Percentiles rank a stretch among this genome's conserved stretches.
phyloP scores from a whole-genome alignment of 1,140 invertebrate genomes.

The Scaptomyza montana region DNA sequence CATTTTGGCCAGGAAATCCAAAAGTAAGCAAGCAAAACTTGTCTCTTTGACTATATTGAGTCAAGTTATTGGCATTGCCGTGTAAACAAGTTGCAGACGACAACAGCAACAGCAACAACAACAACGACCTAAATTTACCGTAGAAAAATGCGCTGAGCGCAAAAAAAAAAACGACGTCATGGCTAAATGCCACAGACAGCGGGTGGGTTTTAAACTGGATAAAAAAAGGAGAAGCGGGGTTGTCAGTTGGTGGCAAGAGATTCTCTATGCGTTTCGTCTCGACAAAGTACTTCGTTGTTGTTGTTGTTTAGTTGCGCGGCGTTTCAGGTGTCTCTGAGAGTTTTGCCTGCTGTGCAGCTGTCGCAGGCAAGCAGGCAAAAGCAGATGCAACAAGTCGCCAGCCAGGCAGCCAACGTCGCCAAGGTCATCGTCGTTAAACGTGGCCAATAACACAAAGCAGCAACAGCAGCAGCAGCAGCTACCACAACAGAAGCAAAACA shows the following conservation, averaged over 20 bases:
- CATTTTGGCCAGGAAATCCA: slow-evolving; percentile 67
- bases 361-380: slow-evolving; percentile 40
- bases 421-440: slow-evolving; percentile 74
- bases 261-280: slow-evolving; percentile 34
- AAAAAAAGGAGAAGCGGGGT: not conserved
- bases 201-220: slow-evolving; percentile 24
- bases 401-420: slow-evolving; percentile 54
- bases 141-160: slow-evolving; percentile 62
- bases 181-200: slow-evolving; percentile 37
- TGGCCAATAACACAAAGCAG: slow-evolving; percentile 50
- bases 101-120: slow-evolving; percentile 40
- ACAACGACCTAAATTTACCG: slow-evolving; percentile 75
- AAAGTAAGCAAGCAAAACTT: slow-evolving; percentile 45
- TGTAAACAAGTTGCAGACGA: slow-evolving; percentile 71
- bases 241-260: not conserved
- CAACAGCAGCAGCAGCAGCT: slow-evolving; percentile 36
- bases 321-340: slow-evolving; percentile 37
- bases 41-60: slow-evolving; percentile 72
- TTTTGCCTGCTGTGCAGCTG: slow-evolving; percentile 47
- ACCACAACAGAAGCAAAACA: slow-evolving; percentile 28
- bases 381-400: slow-evolving; percentile 75
- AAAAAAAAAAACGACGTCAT: slow-evolving; percentile 4
- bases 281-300: not conserved
- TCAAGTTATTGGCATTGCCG: slow-evolving; percentile 69
- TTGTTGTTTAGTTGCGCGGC: not conserved